Percentiles rank a stretch among this genome's conserved stretches.
phyloP scores from a whole-genome alignment of 2,113 vertebrate species.

The Brienomyrus brachyistius region DNA sequence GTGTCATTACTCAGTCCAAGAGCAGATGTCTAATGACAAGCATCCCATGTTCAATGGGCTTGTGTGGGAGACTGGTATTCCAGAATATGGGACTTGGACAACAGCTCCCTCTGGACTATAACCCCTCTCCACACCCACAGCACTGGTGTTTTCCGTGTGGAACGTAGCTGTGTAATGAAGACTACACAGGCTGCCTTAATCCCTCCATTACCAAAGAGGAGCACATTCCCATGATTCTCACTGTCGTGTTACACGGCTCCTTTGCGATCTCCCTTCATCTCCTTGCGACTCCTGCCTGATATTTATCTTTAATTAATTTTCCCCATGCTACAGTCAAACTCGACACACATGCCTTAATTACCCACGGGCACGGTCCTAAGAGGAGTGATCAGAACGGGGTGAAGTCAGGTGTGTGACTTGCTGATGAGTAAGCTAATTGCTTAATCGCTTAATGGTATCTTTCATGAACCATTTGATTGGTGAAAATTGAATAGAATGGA shows the following conservation, averaged over 20 bases:
- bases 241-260: background rate
- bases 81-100: background rate
- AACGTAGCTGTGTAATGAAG: background rate
- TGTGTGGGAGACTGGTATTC: background rate
- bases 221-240: background rate
- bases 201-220: background rate
- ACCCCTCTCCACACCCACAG: background rate
- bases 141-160: background rate
- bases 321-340: background rate
- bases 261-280: background rate
- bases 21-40: background rate
- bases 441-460: background rate
- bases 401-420: background rate
- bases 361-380: background rate
- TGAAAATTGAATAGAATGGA: background rate
- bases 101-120: background rate
- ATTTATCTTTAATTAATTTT: constrained; percentile 18
- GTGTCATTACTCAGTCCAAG: background rate
- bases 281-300: background rate
- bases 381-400: background rate
- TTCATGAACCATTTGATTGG: background rate
- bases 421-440: background rate
- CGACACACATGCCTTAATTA: background rate
- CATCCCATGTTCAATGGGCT: background rate
- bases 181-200: background rate